Evolutionary conservation across 2,888 invertebrate species (phyloP), one percentile per base, ranked within the genome.

Genomic region (Amitus sp.): DNA sequence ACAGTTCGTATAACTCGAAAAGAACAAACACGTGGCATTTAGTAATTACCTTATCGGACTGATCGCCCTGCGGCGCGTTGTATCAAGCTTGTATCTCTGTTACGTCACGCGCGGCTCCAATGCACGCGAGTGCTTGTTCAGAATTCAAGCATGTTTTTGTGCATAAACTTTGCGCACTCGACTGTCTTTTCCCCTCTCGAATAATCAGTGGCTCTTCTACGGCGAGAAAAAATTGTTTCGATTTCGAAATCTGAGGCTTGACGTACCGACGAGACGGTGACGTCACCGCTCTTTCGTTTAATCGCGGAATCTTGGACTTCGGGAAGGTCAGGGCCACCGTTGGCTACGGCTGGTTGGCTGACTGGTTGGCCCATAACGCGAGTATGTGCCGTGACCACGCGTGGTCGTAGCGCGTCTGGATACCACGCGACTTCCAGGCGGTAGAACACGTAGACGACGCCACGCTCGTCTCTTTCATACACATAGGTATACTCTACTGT

Each of bases 11-110:
- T 54, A 60, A 49, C 64, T 63, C 65, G 66, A 49, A 65, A 69
- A 71, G 66, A 71, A 68, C 69, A 72, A 73, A 73, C 69, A 70
- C 66, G 59, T 56, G 58, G 50, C 75, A 76, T 77, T 76, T 73
- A 73, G 77, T 75, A 77, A 78, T 77, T 78, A 77, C 76, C 71
- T 78, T 77, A 78, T 78, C 77, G 71, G 67, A 54, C 58, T 49
- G 73, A 79, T 78, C 78, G 68, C 66, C 67, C 74, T 75, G 77
- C 76, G 74, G 66, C 70, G 52, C 57, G 54, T 47, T 73, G 66
- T 77, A 78, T 77, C 78, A 68, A 69, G 74, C 75, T 73, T 77
- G 76, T 77, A 78, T 77, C 78, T 76, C 63, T 61, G 72, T 73
- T 71, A 73, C 73, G 72, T 76, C 70, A 73, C 75, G 75, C 72